Base-by-base conservation (phyloP, 1,140 invertebrate genomes). In the Diorhabda sublineata region DNA sequence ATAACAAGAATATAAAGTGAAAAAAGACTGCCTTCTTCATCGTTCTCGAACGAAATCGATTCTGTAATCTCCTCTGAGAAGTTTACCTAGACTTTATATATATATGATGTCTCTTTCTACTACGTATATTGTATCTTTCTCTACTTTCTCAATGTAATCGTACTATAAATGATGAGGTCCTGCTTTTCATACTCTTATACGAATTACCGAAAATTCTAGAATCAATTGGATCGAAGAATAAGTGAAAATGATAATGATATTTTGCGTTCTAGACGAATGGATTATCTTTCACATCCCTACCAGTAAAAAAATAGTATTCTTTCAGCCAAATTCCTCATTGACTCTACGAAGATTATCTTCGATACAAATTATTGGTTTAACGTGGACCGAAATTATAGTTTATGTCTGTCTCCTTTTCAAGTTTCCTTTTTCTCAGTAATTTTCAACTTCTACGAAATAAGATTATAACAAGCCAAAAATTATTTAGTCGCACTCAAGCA, bases 1-100 rank as follows among this genome's bases (percentile, higher is more conserved):
- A 75, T 75, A 76, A 76, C 74, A 76, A 76, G 74, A 73, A 71
- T 71, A 76, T 76, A 74, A 74, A 76, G 71, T 68, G 73, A 69
- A 64, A 72, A 74, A 71, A 68, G 69, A 69, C 73, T 69, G 73
- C 69, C 66, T 73, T 73, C 73, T 74, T 64, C 68, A 57, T 67
- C 58, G 60, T 58, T 69, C 66, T 71, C 71, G 68, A 73, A 71
- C 68, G 64, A 67, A 75, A 75, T 75, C 73, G 73, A 75, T 75
- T 70, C 64, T 67, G 71, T 75, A 75, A 75, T 75, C 73, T 71
- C 67, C 69, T 73, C 71, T 69, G 69, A 75, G 73, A 71, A 68
- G 71, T 69, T 66, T 67, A 72, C 71, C 68, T 69, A 61, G 26
- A 61, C 59, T 61, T 61, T 61, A n/a, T 61, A 61, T 61, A 61